These are phyloP conservation scores for Steatornis caripensis DNA, from an alignment of 2,113 vertebrate species.

Conservation along the genomic window DNA sequence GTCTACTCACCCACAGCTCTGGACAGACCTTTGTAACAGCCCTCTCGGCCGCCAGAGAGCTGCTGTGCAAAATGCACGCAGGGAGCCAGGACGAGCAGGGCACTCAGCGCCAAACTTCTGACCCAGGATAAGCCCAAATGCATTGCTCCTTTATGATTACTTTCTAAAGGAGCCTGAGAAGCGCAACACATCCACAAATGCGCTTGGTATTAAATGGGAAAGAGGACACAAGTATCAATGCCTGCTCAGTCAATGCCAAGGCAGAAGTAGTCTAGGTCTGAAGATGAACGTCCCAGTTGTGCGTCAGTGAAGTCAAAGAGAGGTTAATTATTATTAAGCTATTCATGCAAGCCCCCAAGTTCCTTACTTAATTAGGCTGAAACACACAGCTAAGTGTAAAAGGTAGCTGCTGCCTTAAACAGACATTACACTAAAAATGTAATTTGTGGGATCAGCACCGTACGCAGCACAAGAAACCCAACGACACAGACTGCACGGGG, in stretches of 20 bases:
- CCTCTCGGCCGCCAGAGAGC: rapidly evolving
- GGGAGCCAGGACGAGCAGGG: rapidly evolving
- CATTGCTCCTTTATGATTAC: not conserved
- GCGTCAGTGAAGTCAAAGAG: not conserved
- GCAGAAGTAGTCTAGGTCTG: not conserved
- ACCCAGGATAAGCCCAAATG: not conserved
- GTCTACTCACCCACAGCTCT: not conserved
- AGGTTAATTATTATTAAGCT: not conserved
- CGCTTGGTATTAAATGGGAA: not conserved
- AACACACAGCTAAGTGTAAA: not conserved
- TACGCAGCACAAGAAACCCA: not conserved
- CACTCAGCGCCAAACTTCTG: not conserved
- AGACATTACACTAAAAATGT: not conserved
- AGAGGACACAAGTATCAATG: not conserved
- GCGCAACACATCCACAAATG: rapidly evolving
- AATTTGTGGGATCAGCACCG: not conserved
- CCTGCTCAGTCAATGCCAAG: not conserved
- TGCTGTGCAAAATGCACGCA: not conserved
- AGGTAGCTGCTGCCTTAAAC: not conserved
- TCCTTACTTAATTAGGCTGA: not conserved
- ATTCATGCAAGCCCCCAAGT: not conserved
- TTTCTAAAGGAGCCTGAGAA: not conserved
- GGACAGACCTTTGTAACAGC: not conserved
- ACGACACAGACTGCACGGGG: not conserved
- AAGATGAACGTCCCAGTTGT: not conserved